Evolutionary conservation across 2,888 invertebrate genomes (phyloP).

Genomic region (Stegana nigrithorax): DNA sequence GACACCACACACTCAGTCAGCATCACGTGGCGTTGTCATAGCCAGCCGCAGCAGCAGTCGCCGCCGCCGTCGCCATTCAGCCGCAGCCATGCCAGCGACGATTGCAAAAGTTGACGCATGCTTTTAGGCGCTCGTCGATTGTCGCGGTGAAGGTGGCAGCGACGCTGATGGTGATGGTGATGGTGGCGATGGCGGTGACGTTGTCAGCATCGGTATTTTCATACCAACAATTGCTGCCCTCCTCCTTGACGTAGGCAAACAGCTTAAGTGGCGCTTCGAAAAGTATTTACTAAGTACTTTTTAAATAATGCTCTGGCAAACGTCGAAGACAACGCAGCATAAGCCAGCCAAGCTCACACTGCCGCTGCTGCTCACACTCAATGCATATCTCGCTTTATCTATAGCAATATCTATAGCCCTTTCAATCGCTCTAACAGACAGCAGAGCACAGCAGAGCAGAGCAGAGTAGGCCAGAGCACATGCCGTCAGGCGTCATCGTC

Average conservation of each 20-base stretch:
- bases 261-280: slow-evolving; percentile 43
- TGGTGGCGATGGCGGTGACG: background rate
- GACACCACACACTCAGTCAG: slow-evolving; percentile 12
- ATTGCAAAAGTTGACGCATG: too few species aligned
- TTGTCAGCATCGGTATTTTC: slow-evolving; percentile 3
- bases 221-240: background rate
- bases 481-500: background rate
- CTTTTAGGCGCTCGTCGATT: too few species aligned
- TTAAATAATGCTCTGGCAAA: slow-evolving; percentile 41
- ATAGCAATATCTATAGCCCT: too few species aligned
- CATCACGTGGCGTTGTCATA: background rate
- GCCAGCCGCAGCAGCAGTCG: background rate
- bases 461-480: too few species aligned
- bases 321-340: slow-evolving; percentile 16
- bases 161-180: background rate
- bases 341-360: background rate
- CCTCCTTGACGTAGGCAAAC: slow-evolving; percentile 31
- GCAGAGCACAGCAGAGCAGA: too few species aligned
- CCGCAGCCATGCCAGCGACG: background rate
- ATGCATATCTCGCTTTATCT: too few species aligned
- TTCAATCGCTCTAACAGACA: too few species aligned
- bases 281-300: slow-evolving; percentile 56
- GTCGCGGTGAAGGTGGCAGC: too few species aligned
- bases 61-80: background rate
- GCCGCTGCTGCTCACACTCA: too few species aligned